A percentile compares a stretch with the other conserved stretches of the same genome.
phyloP scores from a whole-genome alignment of 2,888 invertebrate genomes.

The Sarcophaga subvicina region DNA sequence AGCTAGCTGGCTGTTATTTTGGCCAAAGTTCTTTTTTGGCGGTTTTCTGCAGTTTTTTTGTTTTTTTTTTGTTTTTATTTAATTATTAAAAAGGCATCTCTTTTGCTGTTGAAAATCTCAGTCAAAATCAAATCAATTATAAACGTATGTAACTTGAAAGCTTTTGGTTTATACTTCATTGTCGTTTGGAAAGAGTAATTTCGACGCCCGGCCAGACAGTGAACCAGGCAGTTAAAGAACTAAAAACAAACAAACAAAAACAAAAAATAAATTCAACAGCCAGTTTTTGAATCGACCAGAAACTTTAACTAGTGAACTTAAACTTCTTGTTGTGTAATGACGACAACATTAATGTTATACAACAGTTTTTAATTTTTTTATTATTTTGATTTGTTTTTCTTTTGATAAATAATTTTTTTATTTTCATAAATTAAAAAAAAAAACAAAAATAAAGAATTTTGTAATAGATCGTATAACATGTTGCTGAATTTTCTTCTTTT shows the following conservation, averaged over 20 bases:
- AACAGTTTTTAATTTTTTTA: slow-evolving; percentile 35
- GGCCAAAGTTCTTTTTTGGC: slow-evolving; percentile 59
- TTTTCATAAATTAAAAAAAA: background rate
- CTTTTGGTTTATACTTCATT: background rate
- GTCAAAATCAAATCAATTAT: slow-evolving; percentile 58
- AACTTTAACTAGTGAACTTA: slow-evolving; percentile 65
- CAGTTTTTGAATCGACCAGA: slow-evolving; percentile 29
- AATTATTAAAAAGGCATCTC: slow-evolving; percentile 30
- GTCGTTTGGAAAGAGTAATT: background rate
- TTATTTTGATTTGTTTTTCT: background rate
- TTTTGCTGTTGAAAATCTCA: slow-evolving; percentile 16
- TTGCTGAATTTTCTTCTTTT: no score
- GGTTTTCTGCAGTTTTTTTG: slow-evolving; percentile 30
- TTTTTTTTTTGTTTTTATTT: slow-evolving; percentile 12
- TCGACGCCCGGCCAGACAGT: background rate
- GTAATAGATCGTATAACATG: slow-evolving; percentile 29
- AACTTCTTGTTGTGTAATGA: slow-evolving; percentile 62
- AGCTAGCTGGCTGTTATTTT: background rate
- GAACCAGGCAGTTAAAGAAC: background rate
- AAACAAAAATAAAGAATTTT: slow-evolving; percentile 45
- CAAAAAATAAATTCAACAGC: background rate
- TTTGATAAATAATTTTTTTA: background rate
- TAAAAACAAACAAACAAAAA: background rate
- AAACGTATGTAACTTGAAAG: background rate
- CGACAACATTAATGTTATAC: slow-evolving; percentile 11